Evolutionary conservation across 2,113 vertebrate species (phyloP), one percentile per base, ranked within the genome.

Genomic region (Amia ocellicauda): DNA sequence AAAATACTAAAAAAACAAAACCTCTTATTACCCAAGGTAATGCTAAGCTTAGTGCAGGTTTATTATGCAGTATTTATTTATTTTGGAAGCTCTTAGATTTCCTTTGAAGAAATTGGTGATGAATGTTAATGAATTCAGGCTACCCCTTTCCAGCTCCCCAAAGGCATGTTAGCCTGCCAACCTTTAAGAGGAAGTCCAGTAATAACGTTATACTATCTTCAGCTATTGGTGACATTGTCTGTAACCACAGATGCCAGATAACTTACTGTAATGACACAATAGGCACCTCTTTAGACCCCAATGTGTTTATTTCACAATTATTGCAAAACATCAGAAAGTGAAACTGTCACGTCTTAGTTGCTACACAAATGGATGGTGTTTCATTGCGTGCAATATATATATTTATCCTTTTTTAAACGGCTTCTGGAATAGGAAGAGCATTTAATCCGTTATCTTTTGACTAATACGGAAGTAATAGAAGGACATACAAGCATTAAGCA

Each of bases 81-180:
- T n/a, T 14, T 51, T 49, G 29, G 29, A 56, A 28, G 53, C 29
- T 29, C 7, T 27, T 58, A 22, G 28, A 28, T 51, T 13, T 58
- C 43, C 43, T 66, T 66, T 66, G 63, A 66, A 58, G 43, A 40
- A 27, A 43, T 57, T 27, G 7, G 17, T 56, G 27, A n/a, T 50
- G 55, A 40, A 47, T 41, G 45, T 26, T 66, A 66, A 66, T 50
- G 55, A 66, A 66, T 55, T 16, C 63, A 27, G 58, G 63, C 26
- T 50, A 57, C 16, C 36, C 64, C 57, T 43, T 50, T 31, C 36
- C 45, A 28, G 17, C 20, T 20, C 40, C 29, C 56, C 56, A 47
- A 47, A 47, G n/a, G 45, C 45, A n/a, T 16, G 45, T 19, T 16
- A 47, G 45, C 45, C 14, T 19, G n/a, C 16, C 45, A 47, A 47